phyloP scores from a whole-genome alignment of 2,113 vertebrate species.

The Oreamnos americanus region DNA sequence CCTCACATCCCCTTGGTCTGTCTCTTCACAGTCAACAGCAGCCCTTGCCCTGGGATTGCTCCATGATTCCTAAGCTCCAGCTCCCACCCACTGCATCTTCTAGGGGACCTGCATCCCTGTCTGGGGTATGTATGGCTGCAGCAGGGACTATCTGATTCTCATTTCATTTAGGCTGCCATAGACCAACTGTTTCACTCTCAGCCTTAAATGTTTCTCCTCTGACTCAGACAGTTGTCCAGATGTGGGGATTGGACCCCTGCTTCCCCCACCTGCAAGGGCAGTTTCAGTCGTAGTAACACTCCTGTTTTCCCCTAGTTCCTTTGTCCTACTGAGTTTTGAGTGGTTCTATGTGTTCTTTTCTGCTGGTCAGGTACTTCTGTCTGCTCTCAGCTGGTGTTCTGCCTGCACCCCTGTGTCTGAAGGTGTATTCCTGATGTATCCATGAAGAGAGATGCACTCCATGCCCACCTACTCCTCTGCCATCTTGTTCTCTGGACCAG shows the following conservation, averaged over 20 bases:
- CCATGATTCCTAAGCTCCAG: not conserved
- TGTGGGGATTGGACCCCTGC: not conserved
- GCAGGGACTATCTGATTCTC: not conserved
- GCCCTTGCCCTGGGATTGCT: not conserved
- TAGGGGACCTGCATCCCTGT: not conserved
- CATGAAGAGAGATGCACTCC: not conserved
- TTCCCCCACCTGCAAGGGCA: not conserved
- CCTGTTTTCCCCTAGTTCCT: not conserved
- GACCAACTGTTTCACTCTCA: not conserved
- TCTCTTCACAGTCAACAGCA: not conserved
- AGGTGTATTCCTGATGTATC: not conserved
- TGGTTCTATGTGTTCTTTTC: not conserved
- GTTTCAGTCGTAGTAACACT: not conserved
- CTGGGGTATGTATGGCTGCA: not conserved
- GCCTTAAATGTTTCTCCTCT: not conserved
- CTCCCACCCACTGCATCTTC: not conserved
- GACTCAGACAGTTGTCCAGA: not conserved
- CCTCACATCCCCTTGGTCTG: not conserved
- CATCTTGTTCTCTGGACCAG: not conserved
- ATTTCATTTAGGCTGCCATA: not conserved
- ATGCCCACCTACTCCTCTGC: accelerated
- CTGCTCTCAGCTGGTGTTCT: not conserved
- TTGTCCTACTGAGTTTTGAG: not conserved
- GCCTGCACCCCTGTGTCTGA: not conserved
- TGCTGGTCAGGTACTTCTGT: not conserved